Evolutionary conservation across 2,888 invertebrate species (phyloP).

Genomic region (Nasonovia ribisnigri): DNA sequence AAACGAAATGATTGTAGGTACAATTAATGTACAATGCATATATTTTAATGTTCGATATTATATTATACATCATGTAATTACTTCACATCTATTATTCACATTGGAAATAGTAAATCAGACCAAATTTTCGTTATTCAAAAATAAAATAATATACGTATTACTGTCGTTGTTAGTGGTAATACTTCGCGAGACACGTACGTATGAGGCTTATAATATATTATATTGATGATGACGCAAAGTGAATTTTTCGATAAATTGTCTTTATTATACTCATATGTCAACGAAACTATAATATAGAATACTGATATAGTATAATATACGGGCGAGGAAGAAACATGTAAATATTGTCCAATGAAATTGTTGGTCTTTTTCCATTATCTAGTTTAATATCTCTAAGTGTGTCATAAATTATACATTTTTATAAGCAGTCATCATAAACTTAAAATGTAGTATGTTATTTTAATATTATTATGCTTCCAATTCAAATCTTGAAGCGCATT

Average conservation of each 20-base stretch:
- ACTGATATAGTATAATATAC: neutral
- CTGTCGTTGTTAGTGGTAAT: neutral
- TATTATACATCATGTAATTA: no score
- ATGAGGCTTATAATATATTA: neutral
- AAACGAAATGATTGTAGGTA: neutral
- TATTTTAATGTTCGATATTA: neutral
- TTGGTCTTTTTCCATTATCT: neutral
- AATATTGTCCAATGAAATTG: slow-evolving; percentile 13
- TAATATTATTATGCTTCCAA: neutral
- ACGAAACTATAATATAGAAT: neutral
- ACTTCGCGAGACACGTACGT: neutral
- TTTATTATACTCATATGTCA: neutral
- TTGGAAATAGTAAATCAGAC: no score
- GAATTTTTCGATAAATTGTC: slow-evolving; percentile 2
- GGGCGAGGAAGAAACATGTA: neutral
- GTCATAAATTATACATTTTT: neutral
- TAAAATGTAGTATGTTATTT: neutral
- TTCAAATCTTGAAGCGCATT: no score
- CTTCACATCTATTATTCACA: no score
- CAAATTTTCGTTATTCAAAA: no score
- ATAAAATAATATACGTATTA: neutral
- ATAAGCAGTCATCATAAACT: neutral
- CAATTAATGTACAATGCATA: neutral
- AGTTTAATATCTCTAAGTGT: slow-evolving; percentile 25
- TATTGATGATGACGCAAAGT: neutral